Evolutionary conservation across 2,888 invertebrate genomes (phyloP), one percentile per base, ranked within the genome.

Genomic region (Lycocerus yunnanus): DNA sequence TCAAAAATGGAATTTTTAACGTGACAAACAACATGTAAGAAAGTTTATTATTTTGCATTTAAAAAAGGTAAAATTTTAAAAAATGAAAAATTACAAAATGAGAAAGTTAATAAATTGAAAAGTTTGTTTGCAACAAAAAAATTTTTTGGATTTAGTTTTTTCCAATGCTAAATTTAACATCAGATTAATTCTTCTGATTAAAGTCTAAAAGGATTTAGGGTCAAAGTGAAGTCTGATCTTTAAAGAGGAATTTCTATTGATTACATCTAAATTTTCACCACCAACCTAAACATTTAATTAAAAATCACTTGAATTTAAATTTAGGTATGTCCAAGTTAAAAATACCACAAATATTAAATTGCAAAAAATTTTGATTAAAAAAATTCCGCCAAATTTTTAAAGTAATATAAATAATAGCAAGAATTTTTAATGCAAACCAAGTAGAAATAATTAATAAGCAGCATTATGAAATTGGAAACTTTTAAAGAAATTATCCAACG

Each of bases 21-120:
- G 79, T 83, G 66, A 83, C 84, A 13, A 82, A 84, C 66, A 83
- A 85, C 77, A 82, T 83, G 86, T 86, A 84, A 85, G 86, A 75
- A 77, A n/a, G 43, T 66, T 65, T 75, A 1, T n/a, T n/a, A n/a
- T 43, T n/a, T 43, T 43, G n/a, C n/a, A 6, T n/a, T 43, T n/a
- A 6, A n/a, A 43, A 43, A 6, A n/a, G 9, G 10, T 10, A 24
- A 24, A n/a, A n/a, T n/a, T n/a, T n/a, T n/a, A n/a, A n/a, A n/a
- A n/a, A n/a, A n/a, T n/a, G n/a, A n/a, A n/a, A n/a, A n/a, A n/a
- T n/a, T n/a, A n/a, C n/a, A n/a, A n/a, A n/a, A 13, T 13, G 27
- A 27, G 13, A 43, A 43, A n/a, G 13, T 43, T 43, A 6, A n/a
- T n/a, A 11, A 43, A 43, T 43, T 43, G 43, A 43, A 43, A 43